These are phyloP conservation scores for Mesochorus sp. DNA, from an alignment of 2,888 invertebrate species.

Conservation along the genomic window DNA sequence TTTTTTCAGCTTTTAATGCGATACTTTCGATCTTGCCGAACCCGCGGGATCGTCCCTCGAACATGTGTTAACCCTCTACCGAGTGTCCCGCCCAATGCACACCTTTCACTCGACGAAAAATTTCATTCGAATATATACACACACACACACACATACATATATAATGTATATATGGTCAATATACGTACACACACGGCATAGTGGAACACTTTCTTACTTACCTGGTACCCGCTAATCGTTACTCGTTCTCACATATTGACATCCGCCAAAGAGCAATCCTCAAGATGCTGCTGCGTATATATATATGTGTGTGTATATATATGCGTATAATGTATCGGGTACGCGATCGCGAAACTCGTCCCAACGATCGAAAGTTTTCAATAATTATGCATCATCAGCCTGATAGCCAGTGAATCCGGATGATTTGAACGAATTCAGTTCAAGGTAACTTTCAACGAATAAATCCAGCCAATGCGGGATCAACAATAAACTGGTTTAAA, in stretches of 20 bases:
- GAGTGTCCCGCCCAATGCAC: conserved; percentile 49
- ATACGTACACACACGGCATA: conserved; percentile 53
- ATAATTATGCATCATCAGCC: no score
- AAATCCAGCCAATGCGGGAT: no score
- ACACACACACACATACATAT: conserved; percentile 42
- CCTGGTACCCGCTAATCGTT: conserved; percentile 52
- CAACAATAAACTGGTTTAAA: no score
- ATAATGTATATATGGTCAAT: conserved; percentile 15
- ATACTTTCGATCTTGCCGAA: conserved; percentile 63
- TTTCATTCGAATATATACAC: conserved; percentile 52
- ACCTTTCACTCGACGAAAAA: conserved; percentile 63
- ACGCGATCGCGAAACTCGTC: no score
- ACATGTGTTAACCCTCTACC: conserved; percentile 45
- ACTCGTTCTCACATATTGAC: conserved; percentile 39
- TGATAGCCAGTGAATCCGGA: no score
- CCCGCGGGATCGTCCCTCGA: conserved; percentile 39
- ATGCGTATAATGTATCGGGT: not conserved
- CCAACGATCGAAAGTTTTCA: no score
- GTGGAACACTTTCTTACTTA: conserved; percentile 54
- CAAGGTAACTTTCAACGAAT: no score
- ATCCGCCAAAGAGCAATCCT: conserved; percentile 17
- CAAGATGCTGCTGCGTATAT: not conserved
- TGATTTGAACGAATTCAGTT: no score
- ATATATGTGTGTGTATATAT: not conserved
- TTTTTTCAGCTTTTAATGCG: conserved; percentile 47